Percentiles rank a stretch among this genome's conserved stretches.
Conservation (phyloP, 2,797 vertebrate species). For the Epinephelus malabaricus region DNA sequence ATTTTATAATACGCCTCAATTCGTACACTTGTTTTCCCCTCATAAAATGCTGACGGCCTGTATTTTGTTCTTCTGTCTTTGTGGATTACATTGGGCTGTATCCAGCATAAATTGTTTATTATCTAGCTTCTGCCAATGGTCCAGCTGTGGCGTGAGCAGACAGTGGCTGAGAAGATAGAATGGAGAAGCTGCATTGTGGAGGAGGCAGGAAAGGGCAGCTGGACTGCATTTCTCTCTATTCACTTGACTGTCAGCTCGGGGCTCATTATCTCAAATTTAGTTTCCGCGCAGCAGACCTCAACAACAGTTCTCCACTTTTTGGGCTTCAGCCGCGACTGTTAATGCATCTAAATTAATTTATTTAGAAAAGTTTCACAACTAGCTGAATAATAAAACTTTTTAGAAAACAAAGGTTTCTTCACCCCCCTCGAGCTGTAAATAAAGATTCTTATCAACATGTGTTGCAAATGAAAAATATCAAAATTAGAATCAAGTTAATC, state of each 20-base stretch:
- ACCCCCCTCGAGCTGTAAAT: constrained; percentile 7
- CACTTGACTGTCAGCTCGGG: constrained; percentile 47
- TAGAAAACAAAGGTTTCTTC: constrained; percentile 13
- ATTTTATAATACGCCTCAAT: neutral
- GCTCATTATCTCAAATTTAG: constrained; percentile 64
- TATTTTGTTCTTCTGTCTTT: constrained; percentile 11
- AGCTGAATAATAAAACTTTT: constrained; percentile 24
- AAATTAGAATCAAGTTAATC: constrained; percentile 14
- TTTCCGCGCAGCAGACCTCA: constrained; percentile 32
- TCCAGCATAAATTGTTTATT: constrained; percentile 33
- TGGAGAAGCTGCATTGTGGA: constrained; percentile 35
- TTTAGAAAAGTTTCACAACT: constrained; percentile 31
- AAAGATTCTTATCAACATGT: constrained; percentile 5
- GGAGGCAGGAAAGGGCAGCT: constrained; percentile 47
- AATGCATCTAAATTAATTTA: constrained; percentile 42
- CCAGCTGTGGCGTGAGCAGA: constrained; percentile 41
- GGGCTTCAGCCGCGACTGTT: neutral
- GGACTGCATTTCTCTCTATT: constrained; percentile 55
- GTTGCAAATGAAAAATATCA: neutral
- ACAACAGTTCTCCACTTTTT: constrained; percentile 30
- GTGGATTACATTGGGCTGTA: constrained; percentile 3
- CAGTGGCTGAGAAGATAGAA: constrained; percentile 37
- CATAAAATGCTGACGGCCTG: neutral
- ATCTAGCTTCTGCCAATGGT: constrained; percentile 32
- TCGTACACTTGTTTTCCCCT: neutral